Evolutionary conservation across 2,888 invertebrate species (phyloP).

Genomic region (Drymonia ruficornis): DNA sequence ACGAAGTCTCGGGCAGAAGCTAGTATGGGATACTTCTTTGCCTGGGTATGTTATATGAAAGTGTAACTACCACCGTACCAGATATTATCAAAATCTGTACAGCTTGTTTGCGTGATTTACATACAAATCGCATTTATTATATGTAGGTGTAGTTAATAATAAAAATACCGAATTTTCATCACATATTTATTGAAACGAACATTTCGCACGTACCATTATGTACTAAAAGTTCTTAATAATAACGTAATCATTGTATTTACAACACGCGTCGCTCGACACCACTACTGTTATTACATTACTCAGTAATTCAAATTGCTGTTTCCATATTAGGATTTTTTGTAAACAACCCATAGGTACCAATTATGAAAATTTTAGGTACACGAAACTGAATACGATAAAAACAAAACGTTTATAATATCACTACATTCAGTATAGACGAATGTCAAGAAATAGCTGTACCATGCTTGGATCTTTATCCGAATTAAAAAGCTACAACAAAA

Average conservation of each 20-base stretch:
- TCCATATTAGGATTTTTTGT: neutral
- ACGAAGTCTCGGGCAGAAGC: too few species aligned
- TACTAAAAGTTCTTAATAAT: conserved; percentile 53
- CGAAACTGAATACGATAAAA: neutral
- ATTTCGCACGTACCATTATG: conserved; percentile 54
- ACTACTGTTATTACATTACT: conserved; percentile 5
- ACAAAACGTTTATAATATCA: neutral
- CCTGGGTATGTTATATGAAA: too few species aligned
- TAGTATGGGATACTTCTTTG: too few species aligned
- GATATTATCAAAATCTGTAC: too few species aligned
- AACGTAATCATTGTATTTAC: conserved; percentile 52
- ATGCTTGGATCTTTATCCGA: neutral
- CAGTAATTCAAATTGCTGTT: neutral
- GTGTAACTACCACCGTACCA: too few species aligned
- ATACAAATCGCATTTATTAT: neutral
- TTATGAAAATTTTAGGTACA: neutral
- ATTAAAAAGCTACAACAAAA: neutral
- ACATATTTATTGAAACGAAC: conserved; percentile 69
- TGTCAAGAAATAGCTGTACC: neutral
- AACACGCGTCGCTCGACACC: conserved; percentile 27
- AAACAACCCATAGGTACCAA: neutral
- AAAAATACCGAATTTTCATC: conserved; percentile 37
- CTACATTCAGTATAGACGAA: neutral
- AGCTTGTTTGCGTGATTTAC: too few species aligned
- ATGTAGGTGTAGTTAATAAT: neutral